phyloP scores from a whole-genome alignment of 1,140 invertebrate species.

The Drosophila nasuta region DNA sequence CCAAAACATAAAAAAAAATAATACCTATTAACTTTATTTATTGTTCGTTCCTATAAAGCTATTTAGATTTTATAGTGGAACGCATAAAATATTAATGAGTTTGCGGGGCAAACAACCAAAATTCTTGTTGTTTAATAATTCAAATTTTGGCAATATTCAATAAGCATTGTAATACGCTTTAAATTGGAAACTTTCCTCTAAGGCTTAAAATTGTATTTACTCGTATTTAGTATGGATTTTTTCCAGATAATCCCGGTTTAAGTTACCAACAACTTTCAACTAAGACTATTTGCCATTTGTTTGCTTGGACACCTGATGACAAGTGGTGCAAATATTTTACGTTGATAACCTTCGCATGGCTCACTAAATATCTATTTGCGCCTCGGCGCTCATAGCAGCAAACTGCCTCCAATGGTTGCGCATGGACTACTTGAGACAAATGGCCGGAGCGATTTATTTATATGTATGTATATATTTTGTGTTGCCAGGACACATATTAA shows the following conservation, averaged over 20 bases:
- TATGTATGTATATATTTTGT: not conserved
- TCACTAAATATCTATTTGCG: slow-evolving; percentile 21
- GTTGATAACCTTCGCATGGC: slow-evolving; percentile 22
- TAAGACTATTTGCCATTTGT: not conserved
- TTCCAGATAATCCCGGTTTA: no score
- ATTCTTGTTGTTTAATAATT: no score
- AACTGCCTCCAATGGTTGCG: slow-evolving; percentile 4
- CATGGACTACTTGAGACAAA: slow-evolving; percentile 63
- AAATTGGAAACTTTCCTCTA: no score
- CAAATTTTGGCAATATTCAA: no score
- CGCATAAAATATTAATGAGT: not conserved
- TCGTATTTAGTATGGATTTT: no score
- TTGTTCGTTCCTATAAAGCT: not conserved
- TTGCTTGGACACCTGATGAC: not conserved
- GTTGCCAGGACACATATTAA: slow-evolving; percentile 77
- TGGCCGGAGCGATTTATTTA: slow-evolving; percentile 65
- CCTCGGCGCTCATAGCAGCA: not conserved
- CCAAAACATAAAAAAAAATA: no score
- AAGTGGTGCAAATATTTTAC: slow-evolving; percentile 15
- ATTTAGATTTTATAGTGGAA: not conserved
- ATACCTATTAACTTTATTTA: not conserved
- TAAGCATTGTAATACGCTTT: no score
- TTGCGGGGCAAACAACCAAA: no score
- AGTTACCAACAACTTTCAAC: no score
- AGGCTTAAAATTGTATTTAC: no score